phyloP scores from a whole-genome alignment of 2,888 invertebrate species.

The Yponomeuta sedellus region DNA sequence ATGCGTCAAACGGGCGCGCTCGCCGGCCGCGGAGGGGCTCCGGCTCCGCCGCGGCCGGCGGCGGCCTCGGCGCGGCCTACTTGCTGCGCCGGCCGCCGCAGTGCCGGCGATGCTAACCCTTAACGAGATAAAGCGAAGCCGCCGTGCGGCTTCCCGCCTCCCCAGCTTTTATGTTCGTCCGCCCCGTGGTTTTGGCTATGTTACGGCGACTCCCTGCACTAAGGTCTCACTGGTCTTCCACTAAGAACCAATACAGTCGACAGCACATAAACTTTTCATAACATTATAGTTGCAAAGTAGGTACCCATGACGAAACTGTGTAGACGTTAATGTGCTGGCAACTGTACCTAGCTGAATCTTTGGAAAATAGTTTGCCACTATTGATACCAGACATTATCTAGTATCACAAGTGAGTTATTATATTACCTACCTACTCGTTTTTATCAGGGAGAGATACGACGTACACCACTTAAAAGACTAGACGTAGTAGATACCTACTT shows the following conservation, averaged over 20 bases:
- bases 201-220: background rate
- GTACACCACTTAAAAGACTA: too few relatives aligned
- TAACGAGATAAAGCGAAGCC: constrained; percentile 24
- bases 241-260: background rate
- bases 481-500: too few relatives aligned
- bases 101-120: constrained; percentile 24
- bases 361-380: too few relatives aligned
- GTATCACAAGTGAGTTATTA: too few relatives aligned
- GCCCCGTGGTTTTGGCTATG: background rate
- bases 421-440: too few relatives aligned
- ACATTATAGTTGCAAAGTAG: background rate
- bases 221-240: background rate
- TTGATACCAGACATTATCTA: too few relatives aligned
- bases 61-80: constrained; percentile 30
- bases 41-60: constrained; percentile 30
- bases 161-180: background rate
- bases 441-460: too few relatives aligned
- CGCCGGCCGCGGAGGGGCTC: constrained; percentile 44
- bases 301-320: background rate
- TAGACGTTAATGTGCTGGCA: background rate
- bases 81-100: constrained; percentile 33
- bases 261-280: background rate
- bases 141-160: constrained; percentile 18
- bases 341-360: too few relatives aligned
- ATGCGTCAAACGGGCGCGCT: constrained; percentile 80